Base-by-base conservation (phyloP, 2,888 invertebrate species). In the Harmothoe impar region DNA sequence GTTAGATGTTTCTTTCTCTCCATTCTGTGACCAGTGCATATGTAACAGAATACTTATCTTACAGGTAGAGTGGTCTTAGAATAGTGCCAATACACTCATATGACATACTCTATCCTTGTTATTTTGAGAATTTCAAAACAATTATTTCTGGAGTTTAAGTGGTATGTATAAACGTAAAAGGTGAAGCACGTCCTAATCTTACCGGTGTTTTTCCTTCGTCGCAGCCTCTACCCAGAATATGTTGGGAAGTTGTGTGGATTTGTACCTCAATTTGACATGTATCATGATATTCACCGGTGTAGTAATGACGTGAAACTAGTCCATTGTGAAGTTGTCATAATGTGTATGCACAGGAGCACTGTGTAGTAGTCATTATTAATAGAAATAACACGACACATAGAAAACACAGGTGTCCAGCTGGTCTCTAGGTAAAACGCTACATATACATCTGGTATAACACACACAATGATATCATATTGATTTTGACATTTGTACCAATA, bases 211-310 rank as follows among this genome's bases (percentile, higher is more conserved):
- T 29, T 29, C 29, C 5, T n/a, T 62, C 15, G 62, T 43, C 25
- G 29, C 25, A 25, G 72, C 72, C 25, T 72, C 72, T 25, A n/a
- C 72, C 17, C 3, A 72, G 72, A 72, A 72, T 1, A 62, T n/a
- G 35, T 0, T n/a, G n/a, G n/a, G n/a, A n/a, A n/a, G n/a, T n/a
- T n/a, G 33, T 43, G 33, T 35, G 0, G 62, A 62, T 62, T 81
- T 81, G 35, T 81, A 81, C 81, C 81, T 81, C 81, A 43, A 43
- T 33, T 25, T 20, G 81, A 17, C 33, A 33, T 12, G 3, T n/a
- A n/a, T 62, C 20, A 62, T 81, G 10, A 43, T 81, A 81, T 81
- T 33, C 35, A 81, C 12, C 17, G 62, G 62, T 72, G 72, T 29
- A 72, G 15, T 72, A 29, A 29, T 62, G 72, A 15, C 25, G 29